Conservation (phyloP, 2,888 invertebrate species). For the Chymomyza caudatula region DNA sequence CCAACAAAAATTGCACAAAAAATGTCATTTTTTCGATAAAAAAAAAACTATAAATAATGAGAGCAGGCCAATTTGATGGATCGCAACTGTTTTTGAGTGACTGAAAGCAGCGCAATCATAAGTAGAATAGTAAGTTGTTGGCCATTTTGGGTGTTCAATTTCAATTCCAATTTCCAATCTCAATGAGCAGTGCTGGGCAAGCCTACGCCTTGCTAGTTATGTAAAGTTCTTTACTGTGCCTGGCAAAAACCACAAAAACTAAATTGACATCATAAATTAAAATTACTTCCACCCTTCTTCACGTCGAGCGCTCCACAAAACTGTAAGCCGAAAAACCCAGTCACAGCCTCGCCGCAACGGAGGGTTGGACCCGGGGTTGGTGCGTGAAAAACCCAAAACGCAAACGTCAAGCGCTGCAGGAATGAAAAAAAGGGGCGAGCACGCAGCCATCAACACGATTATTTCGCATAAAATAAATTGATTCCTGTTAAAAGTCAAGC, state of each 20-base stretch:
- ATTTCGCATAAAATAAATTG: constrained; percentile 77
- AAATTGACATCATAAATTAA: constrained; percentile 77
- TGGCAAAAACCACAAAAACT: constrained; percentile 59
- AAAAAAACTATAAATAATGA: constrained; percentile 28
- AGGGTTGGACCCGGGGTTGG: constrained; percentile 54
- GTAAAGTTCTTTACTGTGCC: constrained; percentile 31
- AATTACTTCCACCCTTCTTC: constrained; percentile 78
- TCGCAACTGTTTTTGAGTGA: neutral
- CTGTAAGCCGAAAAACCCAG: constrained; percentile 41
- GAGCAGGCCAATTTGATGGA: constrained; percentile 56
- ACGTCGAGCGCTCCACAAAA: constrained; percentile 62
- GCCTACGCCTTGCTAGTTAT: constrained; percentile 24
- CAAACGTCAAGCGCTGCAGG: constrained; percentile 10
- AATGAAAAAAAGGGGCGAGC: constrained; percentile 69
- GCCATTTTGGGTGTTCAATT: neutral
- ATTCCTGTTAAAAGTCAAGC: constrained; percentile 75
- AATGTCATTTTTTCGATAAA: constrained; percentile 41
- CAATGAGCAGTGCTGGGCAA: no score
- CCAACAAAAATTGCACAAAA: constrained; percentile 41
- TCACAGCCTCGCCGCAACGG: constrained; percentile 47
- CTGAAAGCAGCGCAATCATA: no score
- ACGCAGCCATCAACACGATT: constrained; percentile 76
- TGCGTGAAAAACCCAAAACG: constrained; percentile 28
- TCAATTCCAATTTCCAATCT: neutral
- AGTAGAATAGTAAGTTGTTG: no score